Conservation (phyloP, 30 jellyfish, hydroid and myxozoan genomes). For the Hydractinia symbiolongicarpus region DNA sequence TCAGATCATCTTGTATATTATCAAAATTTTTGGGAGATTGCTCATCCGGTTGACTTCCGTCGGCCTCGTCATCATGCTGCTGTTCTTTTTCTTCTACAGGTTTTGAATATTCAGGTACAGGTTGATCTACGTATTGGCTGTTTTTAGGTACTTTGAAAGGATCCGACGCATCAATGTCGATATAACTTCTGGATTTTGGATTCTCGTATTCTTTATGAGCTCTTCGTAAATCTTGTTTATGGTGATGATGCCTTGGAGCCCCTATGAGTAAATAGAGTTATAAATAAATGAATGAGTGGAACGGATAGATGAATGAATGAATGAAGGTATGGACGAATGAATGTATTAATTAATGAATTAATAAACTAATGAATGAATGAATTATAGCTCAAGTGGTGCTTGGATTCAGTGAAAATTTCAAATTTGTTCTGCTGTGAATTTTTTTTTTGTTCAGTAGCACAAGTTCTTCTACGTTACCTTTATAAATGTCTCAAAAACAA, state of each 20-base stretch:
- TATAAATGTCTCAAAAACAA: no score
- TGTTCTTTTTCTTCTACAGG: constrained; percentile 27
- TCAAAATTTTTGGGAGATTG: constrained; percentile 18
- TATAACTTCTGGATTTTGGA: constrained; percentile 69
- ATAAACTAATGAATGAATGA: no score
- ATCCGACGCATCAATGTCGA: constrained; percentile 93
- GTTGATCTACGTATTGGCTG: constrained; percentile 86
- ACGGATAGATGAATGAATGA: no score
- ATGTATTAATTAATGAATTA: no score
- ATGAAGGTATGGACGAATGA: no score
- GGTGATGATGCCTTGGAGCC: background rate
- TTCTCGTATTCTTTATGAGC: constrained; percentile 21
- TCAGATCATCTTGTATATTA: constrained; percentile 28
- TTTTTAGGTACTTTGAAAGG: constrained; percentile 93
- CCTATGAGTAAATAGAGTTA: background rate
- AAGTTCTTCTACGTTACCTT: no score
- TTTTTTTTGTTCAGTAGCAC: no score
- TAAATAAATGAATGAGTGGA: no score
- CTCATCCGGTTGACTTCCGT: constrained; percentile 18
- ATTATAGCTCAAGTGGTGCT: no score
- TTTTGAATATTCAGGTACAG: constrained; percentile 50
- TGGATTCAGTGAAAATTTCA: no score
- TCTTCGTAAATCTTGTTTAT: background rate
- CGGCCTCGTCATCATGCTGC: constrained; percentile 32
- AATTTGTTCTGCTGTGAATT: no score